phyloP scores from a whole-genome alignment of 2,888 invertebrate genomes.

The Coronaproctus castanopsis region DNA sequence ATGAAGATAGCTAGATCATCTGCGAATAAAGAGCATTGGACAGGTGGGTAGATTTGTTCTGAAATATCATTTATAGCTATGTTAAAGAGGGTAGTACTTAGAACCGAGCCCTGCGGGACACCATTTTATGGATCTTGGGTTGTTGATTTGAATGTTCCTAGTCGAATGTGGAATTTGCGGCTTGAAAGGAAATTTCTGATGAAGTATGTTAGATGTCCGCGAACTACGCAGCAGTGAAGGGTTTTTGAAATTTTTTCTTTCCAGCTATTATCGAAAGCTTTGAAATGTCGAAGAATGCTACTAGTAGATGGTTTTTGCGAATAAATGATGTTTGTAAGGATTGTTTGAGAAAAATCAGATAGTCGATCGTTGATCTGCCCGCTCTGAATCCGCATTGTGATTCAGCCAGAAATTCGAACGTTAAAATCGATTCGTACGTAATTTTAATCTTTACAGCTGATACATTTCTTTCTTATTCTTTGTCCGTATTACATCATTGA shows the following conservation, averaged over 20 bases:
- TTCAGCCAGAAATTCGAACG: background rate
- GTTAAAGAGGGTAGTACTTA: background rate
- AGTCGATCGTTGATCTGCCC: background rate
- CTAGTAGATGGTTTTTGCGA: background rate
- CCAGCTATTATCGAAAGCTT: background rate
- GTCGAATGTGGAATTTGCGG: background rate
- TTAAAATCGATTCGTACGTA: too few relatives aligned
- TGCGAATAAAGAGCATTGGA: background rate
- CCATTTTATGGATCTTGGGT: background rate
- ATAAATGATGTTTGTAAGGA: background rate
- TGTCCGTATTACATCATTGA: too few relatives aligned
- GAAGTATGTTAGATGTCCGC: background rate
- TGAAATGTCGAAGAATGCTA: background rate
- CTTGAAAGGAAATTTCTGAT: background rate
- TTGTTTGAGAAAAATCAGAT: background rate
- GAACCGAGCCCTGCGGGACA: background rate
- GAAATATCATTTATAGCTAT: background rate
- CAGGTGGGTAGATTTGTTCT: background rate
- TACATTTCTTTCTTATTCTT: too few relatives aligned
- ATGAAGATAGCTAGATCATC: background rate
- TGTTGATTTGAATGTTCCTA: background rate
- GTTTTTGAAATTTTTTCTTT: background rate
- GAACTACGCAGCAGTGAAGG: background rate
- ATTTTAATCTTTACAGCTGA: too few relatives aligned
- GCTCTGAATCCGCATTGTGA: background rate